A percentile compares a stretch with the other conserved stretches of the same genome.
Conservation (phyloP, 2,888 invertebrate species). For the Trypoxylon attenuatum region DNA sequence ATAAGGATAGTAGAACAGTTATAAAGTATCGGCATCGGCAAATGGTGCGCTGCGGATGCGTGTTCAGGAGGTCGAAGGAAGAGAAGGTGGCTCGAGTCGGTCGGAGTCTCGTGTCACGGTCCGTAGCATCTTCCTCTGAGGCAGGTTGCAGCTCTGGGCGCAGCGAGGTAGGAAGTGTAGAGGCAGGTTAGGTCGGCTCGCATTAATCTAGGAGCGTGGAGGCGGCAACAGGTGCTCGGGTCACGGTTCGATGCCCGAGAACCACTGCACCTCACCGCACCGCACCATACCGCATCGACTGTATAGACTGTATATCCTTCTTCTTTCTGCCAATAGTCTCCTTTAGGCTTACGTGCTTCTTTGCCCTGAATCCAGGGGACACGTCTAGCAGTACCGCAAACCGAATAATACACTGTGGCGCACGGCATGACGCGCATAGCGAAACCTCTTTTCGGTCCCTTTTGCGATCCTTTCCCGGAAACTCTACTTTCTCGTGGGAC, state of each 20-base stretch:
- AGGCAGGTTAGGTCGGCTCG: constrained; percentile 50
- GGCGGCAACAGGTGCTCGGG: constrained; percentile 70
- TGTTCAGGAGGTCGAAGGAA: background rate
- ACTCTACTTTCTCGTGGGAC: too few relatives aligned
- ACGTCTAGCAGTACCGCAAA: too few relatives aligned
- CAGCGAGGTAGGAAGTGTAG: constrained; percentile 35
- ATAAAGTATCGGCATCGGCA: too few relatives aligned
- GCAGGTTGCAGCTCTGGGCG: constrained; percentile 28
- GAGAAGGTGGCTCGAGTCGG: background rate
- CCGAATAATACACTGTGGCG: too few relatives aligned
- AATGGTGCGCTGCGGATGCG: background rate
- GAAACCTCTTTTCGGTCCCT: too few relatives aligned
- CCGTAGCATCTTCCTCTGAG: constrained; percentile 14
- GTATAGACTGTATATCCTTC: constrained; percentile 10
- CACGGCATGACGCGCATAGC: too few relatives aligned
- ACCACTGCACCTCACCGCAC: too few relatives aligned
- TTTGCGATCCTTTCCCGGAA: too few relatives aligned
- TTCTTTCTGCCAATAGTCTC: constrained; percentile 5
- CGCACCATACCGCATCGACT: too few relatives aligned
- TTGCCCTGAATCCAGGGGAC: too few relatives aligned
- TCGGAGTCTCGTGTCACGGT: constrained; percentile 27
- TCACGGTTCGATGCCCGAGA: constrained; percentile 69
- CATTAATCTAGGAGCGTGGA: constrained; percentile 59
- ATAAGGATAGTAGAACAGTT: too few relatives aligned
- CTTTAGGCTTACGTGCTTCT: constrained; percentile 18